Base-by-base conservation (phyloP, 2,888 invertebrate genomes). In the Morpho helenor region DNA sequence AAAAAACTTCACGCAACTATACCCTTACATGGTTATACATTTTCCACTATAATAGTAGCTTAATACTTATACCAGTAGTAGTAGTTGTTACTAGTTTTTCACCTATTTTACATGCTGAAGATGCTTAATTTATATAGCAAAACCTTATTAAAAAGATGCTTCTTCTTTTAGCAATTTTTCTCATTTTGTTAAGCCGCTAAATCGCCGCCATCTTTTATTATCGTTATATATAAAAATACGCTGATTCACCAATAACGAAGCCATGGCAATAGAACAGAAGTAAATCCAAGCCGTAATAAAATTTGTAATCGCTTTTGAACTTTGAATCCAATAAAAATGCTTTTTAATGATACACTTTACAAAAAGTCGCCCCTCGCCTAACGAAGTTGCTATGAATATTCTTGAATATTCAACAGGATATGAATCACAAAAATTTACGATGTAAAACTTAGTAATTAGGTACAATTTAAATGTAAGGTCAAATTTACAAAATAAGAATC, bases 341-440 rank as follows among this genome's bases (percentile, higher is more conserved):
- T 59, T 55, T 60, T 63, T 61, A 67, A 68, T 63, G 61, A 53
- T 52, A 73, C 76, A 79, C 73, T 84, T 82, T 80, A 72, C 76
- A 75, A 78, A 77, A 78, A 73, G 77, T 73, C 77, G 73, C 70
- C 76, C 77, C 75, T 71, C 69, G 72, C 76, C 80, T 87, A 87
- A 86, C 86, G 86, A 87, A 83, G 74, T 71, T 64, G 75, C 77
- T 75, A 84, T 85, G 84, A 84, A 85, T 85, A 85, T 84, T 84
- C 80, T 75, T 83, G 85, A 76, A 85, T 85, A 87, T 87, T 87
- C 85, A 87, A 73, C 77, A 79, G 81, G 76, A 78, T 76, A 83
- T 84, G 80, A 85, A 84, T 85, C 82, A 82, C 83, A 82, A 84
- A 76, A 80, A 79, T 80, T 81, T 76, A 79, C 43, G 43, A 8